Base-by-base conservation (phyloP, 2,888 invertebrate species). In the Latrodectus hesperus region DNA sequence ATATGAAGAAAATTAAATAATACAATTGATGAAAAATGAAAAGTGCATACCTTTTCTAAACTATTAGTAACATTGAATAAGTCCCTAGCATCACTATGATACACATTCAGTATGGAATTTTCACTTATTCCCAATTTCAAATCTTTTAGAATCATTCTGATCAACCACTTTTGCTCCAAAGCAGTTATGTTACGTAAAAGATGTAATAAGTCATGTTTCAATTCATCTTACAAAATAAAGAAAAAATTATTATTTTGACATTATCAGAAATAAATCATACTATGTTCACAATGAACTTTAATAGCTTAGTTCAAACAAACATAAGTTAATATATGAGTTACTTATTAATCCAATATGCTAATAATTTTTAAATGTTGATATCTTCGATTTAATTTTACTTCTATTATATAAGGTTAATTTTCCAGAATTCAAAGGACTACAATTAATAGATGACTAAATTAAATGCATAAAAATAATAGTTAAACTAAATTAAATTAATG, bases 81-180 rank as follows among this genome's bases (percentile, higher is more conserved):
- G 55, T 95, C 95, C 4, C 95, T 94, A 0, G 97, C 98, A 92
- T 97, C 95, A 0, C 95, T 95, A 92, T 98, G 97, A 91, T 95
- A 95, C 14, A 94, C 93, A 78, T 91, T 91, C 65, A 99, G 93
- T 72, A 97, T 95, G 38, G 94, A 94, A 82, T 94, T 94, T 83
- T 94, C 94, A 11, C 96, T 95, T 89, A 98, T 93, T 0, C 96
- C 95, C 5, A 98, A 92, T 91, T 95, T 95, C 92, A 98, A 93
- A 84, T 96, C 95, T 92, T 98, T 98, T 16, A 99, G 93, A 74
- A 99, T 94, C 79, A 98, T 95, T 80, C 98, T 93, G 9, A 98
- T 95, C 26, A 98, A 93, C 98, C 98, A 99, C 93, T 97, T 97
- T 90, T 96, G 94, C 92, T 98, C 96, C 16, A 94, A 91, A 0